Conservation (phyloP, 2,888 invertebrate genomes). For the Galerucella nymphaeae region DNA sequence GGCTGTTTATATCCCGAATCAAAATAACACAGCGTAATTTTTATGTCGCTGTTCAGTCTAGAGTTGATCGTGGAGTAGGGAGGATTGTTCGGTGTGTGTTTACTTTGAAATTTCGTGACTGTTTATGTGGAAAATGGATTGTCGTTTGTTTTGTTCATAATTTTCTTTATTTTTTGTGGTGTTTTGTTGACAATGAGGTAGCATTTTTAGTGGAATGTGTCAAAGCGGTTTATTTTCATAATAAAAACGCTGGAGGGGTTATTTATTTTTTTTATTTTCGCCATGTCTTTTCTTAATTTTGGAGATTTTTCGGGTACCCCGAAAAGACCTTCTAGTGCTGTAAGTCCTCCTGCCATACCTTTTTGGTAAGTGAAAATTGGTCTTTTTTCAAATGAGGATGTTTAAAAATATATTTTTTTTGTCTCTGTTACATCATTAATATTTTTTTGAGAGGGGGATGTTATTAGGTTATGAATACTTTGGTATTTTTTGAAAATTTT, state of each 20-base stretch:
- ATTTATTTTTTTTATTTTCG: slow-evolving; percentile 35
- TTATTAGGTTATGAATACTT: background rate
- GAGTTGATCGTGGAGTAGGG: background rate
- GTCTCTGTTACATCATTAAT: slow-evolving; percentile 30
- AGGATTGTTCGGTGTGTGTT: background rate
- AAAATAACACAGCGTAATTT: slow-evolving; percentile 12
- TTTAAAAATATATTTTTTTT: background rate
- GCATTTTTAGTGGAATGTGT: slow-evolving; percentile 27
- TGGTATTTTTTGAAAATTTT: no score
- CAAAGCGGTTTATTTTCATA: slow-evolving; percentile 4
- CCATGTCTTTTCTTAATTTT: slow-evolving; percentile 58
- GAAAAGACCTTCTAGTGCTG: slow-evolving; percentile 56
- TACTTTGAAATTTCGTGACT: background rate
- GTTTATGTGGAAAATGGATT: slow-evolving; percentile 1
- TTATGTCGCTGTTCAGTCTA: slow-evolving; percentile 13
- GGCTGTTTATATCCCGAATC: slow-evolving; percentile 38
- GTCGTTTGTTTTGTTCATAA: background rate
- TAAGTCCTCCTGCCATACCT: slow-evolving; percentile 59
- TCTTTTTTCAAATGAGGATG: slow-evolving; percentile 21
- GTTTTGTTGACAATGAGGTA: slow-evolving; percentile 13
- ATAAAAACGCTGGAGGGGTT: slow-evolving; percentile 41
- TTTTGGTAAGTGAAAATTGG: slow-evolving; percentile 59
- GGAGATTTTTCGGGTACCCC: slow-evolving; percentile 54
- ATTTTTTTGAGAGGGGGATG: no score
- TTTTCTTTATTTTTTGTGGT: background rate